Evolutionary conservation across 1,140 invertebrate species (phyloP).

Genomic region (Babylonia areolata): DNA sequence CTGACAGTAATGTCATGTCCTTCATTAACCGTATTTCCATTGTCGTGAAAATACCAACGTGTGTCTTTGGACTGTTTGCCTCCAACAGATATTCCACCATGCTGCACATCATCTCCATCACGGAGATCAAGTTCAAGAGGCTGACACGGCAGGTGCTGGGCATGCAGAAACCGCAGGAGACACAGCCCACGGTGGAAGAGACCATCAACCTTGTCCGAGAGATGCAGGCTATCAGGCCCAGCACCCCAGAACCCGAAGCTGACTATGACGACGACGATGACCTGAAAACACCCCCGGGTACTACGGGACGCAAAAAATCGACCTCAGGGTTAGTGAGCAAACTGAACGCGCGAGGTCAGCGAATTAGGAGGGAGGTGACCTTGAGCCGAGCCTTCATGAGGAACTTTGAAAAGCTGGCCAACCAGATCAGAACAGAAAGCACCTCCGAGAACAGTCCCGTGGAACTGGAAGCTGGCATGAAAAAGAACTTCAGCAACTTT

Average conservation of each 20-base stretch:
- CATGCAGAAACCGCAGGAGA: neutral
- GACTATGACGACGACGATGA: slow-evolving; percentile 40
- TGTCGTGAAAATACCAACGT: slow-evolving; percentile 76
- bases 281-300: slow-evolving; percentile 29
- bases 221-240: slow-evolving; percentile 50
- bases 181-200: slow-evolving; percentile 46
- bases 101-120: slow-evolving; percentile 69
- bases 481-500: slow-evolving; percentile 49
- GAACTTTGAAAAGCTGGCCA: slow-evolving; percentile 53
- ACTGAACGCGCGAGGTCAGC: slow-evolving; percentile 43
- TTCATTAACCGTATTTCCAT: too few species aligned
- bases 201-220: slow-evolving; percentile 52
- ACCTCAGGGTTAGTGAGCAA: slow-evolving; percentile 53
- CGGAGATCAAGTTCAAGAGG: slow-evolving; percentile 52
- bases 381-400: slow-evolving; percentile 56
- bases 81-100: slow-evolving; percentile 76
- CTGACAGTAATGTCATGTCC: too few species aligned
- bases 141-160: slow-evolving; percentile 38
- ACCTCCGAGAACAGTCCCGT: neutral
- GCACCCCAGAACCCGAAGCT: slow-evolving; percentile 42
- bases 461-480: slow-evolving; percentile 32
- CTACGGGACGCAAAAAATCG: neutral
- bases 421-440: slow-evolving; percentile 43
- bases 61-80: slow-evolving; percentile 72
- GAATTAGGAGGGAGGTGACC: slow-evolving; percentile 42